A percentile compares a stretch with the other conserved stretches of the same genome.
phyloP scores from a whole-genome alignment of 1,140 invertebrate genomes.

The Dinoponera quadriceps region DNA sequence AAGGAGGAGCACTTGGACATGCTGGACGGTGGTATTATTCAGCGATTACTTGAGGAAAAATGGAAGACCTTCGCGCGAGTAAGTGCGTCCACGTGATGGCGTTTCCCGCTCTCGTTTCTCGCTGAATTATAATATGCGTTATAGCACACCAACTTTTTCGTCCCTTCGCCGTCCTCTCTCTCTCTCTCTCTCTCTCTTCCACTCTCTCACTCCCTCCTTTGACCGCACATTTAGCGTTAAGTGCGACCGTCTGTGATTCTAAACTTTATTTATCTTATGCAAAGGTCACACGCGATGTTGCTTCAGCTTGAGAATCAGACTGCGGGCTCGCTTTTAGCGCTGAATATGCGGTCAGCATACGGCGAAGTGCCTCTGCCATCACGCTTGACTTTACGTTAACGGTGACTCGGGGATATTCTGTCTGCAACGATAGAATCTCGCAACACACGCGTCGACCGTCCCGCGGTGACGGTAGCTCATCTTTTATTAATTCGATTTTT shows the following conservation, averaged over 20 bases:
- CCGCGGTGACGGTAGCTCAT: not conserved
- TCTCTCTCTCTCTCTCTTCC: too few relatives aligned
- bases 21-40: slow-evolving; percentile 99
- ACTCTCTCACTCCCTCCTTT: too few relatives aligned
- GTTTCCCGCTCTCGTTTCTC: slow-evolving; percentile 56
- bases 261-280: too few relatives aligned
- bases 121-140: slow-evolving; percentile 47
- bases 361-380: not conserved
- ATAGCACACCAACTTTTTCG: slow-evolving; percentile 12
- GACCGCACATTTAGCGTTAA: too few relatives aligned
- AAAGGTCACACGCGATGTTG: too few relatives aligned
- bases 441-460: not conserved
- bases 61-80: slow-evolving; percentile 99
- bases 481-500: slow-evolving; percentile 34
- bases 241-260: too few relatives aligned
- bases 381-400: slow-evolving; percentile 27
- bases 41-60: slow-evolving; percentile 98
- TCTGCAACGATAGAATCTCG: slow-evolving; percentile 20
- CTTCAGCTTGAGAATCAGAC: too few relatives aligned
- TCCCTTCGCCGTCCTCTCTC: not conserved
- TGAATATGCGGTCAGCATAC: too few relatives aligned
- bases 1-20: slow-evolving; percentile 99
- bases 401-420: slow-evolving; percentile 1
- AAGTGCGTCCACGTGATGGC: slow-evolving; percentile 79
- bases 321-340: too few relatives aligned